These are phyloP conservation scores for Malachius bipustulatus DNA, from an alignment of 2,888 invertebrate species.

Conservation along the genomic window DNA sequence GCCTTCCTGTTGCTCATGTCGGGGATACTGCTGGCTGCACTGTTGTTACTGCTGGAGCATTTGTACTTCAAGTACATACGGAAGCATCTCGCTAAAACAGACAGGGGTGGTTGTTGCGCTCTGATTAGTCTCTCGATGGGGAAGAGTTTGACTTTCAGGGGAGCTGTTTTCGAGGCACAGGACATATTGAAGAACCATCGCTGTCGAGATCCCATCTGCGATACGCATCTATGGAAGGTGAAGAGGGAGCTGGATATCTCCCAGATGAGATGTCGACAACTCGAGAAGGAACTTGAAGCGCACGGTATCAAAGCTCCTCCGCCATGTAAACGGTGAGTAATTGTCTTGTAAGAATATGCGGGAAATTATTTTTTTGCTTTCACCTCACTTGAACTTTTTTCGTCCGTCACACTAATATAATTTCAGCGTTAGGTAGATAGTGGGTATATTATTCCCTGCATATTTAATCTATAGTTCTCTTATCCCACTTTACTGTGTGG, in stretches of 20 bases:
- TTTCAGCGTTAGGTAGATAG: conserved; percentile 7
- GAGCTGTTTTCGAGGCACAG: conserved; percentile 67
- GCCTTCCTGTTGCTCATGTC: conserved; percentile 93
- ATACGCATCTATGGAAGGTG: conserved; percentile 78
- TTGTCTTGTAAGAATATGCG: too few relatives aligned
- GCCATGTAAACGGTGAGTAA: conserved; percentile 50
- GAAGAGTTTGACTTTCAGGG: conserved; percentile 73
- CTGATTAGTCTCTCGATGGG: conserved; percentile 85
- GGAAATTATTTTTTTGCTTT: too few relatives aligned
- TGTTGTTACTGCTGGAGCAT: conserved; percentile 81
- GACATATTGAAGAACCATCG: conserved; percentile 63
- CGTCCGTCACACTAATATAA: conserved; percentile 5
- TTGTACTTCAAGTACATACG: conserved; percentile 90
- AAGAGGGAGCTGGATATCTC: conserved; percentile 85
- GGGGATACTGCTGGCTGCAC: conserved; percentile 81
- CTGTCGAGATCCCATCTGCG: conserved; percentile 69
- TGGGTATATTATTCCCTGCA: conserved; percentile 10
- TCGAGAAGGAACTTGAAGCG: conserved; percentile 74
- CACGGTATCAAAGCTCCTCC: conserved; percentile 72
- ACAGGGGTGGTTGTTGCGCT: conserved; percentile 85
- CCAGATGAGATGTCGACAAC: conserved; percentile 67
- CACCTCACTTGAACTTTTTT: too few relatives aligned
- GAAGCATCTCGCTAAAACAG: conserved; percentile 75
- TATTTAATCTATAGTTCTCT: conserved; percentile 16
- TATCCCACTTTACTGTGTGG: conserved; percentile 27